Conservation (phyloP, 2,797 vertebrate species). For the Sebastes nivosus region DNA sequence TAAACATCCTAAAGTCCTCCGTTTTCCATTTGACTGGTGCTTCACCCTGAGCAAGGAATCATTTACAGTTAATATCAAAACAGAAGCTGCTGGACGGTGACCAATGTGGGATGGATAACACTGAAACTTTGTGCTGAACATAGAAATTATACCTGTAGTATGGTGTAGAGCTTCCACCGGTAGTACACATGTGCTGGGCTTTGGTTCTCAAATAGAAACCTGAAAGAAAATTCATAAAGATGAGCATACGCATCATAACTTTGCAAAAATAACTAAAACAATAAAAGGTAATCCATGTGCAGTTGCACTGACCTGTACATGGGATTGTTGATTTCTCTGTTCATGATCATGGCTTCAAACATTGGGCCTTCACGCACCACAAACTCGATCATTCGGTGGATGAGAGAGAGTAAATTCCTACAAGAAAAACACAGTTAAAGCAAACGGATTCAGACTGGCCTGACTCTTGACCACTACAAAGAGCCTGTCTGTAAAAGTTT, state of each 20-base stretch:
- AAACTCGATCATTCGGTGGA: constrained; percentile 99
- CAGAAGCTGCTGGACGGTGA: neutral
- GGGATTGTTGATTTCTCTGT: constrained; percentile 98
- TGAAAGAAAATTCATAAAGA: constrained; percentile 56
- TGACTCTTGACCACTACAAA: constrained; percentile 59
- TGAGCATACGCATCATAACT: neutral
- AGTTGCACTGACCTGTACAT: constrained; percentile 91
- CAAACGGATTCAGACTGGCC: constrained; percentile 93
- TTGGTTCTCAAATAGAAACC: constrained; percentile 99
- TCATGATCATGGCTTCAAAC: constrained; percentile 99
- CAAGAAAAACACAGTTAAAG: constrained; percentile 99
- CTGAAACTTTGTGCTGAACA: neutral
- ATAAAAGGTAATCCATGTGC: neutral
- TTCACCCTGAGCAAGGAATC: constrained; percentile 86
- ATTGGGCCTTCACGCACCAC: constrained; percentile 99
- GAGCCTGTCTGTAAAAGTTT: constrained; percentile 41
- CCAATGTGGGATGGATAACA: neutral
- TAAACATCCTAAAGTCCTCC: constrained; percentile 98
- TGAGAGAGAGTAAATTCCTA: constrained; percentile 99
- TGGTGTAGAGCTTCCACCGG: constrained; percentile 97
- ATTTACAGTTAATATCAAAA: neutral
- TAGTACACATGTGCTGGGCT: constrained; percentile 99
- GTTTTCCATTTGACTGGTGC: constrained; percentile 96
- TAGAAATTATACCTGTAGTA: constrained; percentile 88
- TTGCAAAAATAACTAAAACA: neutral